A percentile compares a stretch with the other conserved stretches of the same genome.
These are phyloP conservation scores for Meliscaeva auricollis DNA, from an alignment of 2,888 invertebrate species.

Conservation along the genomic window DNA sequence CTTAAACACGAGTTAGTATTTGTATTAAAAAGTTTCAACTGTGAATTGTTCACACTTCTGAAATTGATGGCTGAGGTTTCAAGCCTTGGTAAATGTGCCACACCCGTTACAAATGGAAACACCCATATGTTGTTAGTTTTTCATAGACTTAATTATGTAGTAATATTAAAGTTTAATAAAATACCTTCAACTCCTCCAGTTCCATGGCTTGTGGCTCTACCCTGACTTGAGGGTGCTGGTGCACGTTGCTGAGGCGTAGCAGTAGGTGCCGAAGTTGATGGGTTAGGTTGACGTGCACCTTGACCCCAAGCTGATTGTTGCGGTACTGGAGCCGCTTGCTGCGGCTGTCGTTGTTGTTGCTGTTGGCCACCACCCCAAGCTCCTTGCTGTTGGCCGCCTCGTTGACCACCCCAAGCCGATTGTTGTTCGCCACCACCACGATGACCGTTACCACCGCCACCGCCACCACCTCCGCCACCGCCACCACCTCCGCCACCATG, in stretches of 20 bases:
- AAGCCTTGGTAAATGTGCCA: too few species aligned
- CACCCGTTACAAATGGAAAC: too few species aligned
- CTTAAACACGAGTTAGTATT: too few species aligned
- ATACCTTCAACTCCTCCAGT: conserved; percentile 58
- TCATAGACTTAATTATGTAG: too few species aligned
- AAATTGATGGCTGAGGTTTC: too few species aligned
- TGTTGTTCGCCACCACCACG: conserved; percentile 14
- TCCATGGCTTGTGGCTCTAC: conserved; percentile 78
- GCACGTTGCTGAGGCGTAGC: conserved; percentile 76
- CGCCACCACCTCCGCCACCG: conserved; percentile 13
- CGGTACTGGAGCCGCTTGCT: conserved; percentile 24
- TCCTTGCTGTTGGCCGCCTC: conserved; percentile 21
- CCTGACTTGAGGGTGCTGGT: conserved; percentile 74
- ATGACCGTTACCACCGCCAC: not conserved
- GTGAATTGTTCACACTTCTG: too few species aligned
- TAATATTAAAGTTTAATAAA: too few species aligned
- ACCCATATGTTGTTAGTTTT: too few species aligned
- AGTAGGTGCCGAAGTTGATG: conserved; percentile 64
- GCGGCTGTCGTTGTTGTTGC: conserved; percentile 32
- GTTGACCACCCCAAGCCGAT: conserved; percentile 25
- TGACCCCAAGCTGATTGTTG: conserved; percentile 71
- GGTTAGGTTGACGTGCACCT: conserved; percentile 69
- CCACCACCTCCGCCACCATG: conserved; percentile 8
- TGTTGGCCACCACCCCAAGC: conserved; percentile 42
- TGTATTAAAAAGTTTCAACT: too few species aligned